Evolutionary conservation across 2,888 invertebrate genomes (phyloP).

Genomic region (Ophion costatus): DNA sequence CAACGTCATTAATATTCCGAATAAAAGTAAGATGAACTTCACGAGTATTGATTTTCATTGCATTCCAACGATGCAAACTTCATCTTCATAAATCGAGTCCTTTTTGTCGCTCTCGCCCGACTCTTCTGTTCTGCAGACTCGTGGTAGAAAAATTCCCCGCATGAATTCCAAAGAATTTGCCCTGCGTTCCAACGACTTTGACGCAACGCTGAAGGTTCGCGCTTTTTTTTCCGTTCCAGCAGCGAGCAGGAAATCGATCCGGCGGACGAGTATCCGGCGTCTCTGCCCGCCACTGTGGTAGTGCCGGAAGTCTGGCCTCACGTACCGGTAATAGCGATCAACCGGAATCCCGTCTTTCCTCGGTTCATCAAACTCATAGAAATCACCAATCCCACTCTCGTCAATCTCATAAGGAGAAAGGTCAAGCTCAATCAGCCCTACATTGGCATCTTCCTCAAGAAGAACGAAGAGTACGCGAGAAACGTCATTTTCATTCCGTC

Average conservation of each 20-base stretch:
- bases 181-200: slow-evolving; percentile 17
- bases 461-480: slow-evolving; percentile 90
- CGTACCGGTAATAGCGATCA: slow-evolving; percentile 97
- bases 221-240: neutral
- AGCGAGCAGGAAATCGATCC: slow-evolving; percentile 67
- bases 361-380: slow-evolving; percentile 99
- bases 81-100: no score
- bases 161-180: neutral
- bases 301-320: slow-evolving; percentile 99
- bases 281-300: slow-evolving; percentile 93
- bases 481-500: neutral
- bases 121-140: no score
- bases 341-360: slow-evolving; percentile 98
- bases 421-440: slow-evolving; percentile 98
- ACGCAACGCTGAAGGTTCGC: neutral
- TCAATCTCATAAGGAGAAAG: slow-evolving; percentile 95
- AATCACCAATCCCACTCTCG: slow-evolving; percentile 94
- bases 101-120: no score
- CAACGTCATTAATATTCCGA: no score
- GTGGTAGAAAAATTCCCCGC: no score
- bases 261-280: slow-evolving; percentile 80
- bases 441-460: slow-evolving; percentile 97
- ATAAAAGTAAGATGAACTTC: no score
- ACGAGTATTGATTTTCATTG: no score
- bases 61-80: no score